Conservation (phyloP, 2,113 vertebrate species). For the Lipophrys pholis region DNA sequence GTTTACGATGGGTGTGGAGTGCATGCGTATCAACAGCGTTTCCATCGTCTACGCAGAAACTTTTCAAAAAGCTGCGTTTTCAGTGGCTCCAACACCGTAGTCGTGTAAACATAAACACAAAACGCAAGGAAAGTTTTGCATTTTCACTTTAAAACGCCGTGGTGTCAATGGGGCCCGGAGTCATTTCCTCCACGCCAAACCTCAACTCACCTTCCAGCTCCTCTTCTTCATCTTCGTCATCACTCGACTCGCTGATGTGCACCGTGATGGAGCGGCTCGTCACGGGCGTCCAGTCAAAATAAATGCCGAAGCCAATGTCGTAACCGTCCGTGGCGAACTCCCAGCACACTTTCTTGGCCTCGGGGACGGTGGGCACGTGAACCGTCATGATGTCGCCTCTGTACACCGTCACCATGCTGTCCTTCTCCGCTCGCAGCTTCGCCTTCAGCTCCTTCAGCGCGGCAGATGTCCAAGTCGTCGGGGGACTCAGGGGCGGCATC, state of each 20-base stretch:
- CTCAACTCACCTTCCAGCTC: constrained; percentile 89
- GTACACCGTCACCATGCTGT: constrained; percentile 91
- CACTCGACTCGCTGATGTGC: constrained; percentile 97
- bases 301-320: constrained; percentile 97
- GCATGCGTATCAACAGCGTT: too few relatives aligned
- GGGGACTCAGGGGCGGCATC: constrained; percentile 88
- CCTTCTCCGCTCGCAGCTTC: constrained; percentile 91
- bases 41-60: too few relatives aligned
- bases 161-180: too few relatives aligned
- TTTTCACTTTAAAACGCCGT: too few relatives aligned
- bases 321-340: constrained; percentile 97
- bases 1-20: too few relatives aligned
- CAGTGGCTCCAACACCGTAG: too few relatives aligned
- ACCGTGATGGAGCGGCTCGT: constrained; percentile 95
- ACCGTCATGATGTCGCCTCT: constrained; percentile 96
- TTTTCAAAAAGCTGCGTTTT: too few relatives aligned
- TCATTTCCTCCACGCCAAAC: too few relatives aligned
- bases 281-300: constrained; percentile 96
- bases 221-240: constrained; percentile 97
- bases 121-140: too few relatives aligned
- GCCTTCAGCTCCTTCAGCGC: constrained; percentile 94
- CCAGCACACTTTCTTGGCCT: constrained; percentile 95
- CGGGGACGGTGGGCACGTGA: constrained; percentile 92
- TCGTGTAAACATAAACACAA: too few relatives aligned
- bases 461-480: constrained; percentile 91